A percentile compares a stretch with the other conserved stretches of the same genome.
Evolutionary conservation across 2,113 vertebrate genomes (phyloP).

Genomic region (Furnarius figulus): DNA sequence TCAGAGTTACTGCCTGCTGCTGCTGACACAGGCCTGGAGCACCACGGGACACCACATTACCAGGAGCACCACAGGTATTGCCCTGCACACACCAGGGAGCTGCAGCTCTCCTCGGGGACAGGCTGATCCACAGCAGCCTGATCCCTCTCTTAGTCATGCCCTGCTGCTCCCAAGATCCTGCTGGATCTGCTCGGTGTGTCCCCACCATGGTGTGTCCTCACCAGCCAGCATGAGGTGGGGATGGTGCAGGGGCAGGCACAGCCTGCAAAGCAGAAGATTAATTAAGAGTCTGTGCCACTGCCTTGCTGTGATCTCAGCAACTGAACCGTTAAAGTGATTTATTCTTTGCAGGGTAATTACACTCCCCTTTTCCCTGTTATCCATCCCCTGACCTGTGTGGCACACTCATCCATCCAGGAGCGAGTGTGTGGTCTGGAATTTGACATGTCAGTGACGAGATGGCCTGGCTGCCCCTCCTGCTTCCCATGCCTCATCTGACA

Average conservation of each 20-base stretch:
- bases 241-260: fast-evolving
- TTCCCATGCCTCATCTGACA: not conserved
- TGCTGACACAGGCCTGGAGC: not conserved
- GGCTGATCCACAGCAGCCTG: not conserved
- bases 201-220: not conserved
- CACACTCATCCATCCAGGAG: not conserved
- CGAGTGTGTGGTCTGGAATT: not conserved
- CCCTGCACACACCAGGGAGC: not conserved
- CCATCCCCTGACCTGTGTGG: not conserved
- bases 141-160: not conserved
- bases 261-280: not conserved
- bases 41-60: not conserved
- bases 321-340: constrained; percentile 33
- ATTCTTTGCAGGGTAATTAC: not conserved
- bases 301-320: not conserved
- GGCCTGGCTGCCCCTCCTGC: not conserved
- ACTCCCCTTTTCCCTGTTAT: not conserved
- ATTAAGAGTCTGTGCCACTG: not conserved
- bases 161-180: not conserved
- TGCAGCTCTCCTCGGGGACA: not conserved
- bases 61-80: fast-evolving
- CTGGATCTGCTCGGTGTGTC: not conserved
- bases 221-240: not conserved
- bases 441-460: fast-evolving
- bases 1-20: fast-evolving